Base-by-base conservation (phyloP, 1,140 invertebrate species). In the Zaprionus kolodkinae region DNA sequence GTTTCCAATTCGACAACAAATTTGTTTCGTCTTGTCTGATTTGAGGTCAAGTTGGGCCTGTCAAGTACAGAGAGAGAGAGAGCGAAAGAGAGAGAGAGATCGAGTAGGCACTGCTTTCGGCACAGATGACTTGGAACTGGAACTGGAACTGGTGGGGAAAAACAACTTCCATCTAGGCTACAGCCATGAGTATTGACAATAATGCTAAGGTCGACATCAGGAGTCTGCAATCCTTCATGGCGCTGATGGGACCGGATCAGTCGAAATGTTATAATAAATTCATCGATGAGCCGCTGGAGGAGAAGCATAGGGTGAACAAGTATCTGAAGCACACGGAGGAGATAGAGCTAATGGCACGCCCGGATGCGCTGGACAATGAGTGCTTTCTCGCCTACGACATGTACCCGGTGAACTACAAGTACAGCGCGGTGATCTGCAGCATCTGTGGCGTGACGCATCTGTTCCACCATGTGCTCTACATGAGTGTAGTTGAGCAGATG, bases 21-120 rank as follows among this genome's bases (percentile, higher is more conserved):
- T 35, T 35, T 6, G 33, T 35, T 50, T 64, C 17, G 66, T 40
- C 30, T 27, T 2, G 35, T 35, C 33, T 27, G 1, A 35, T 35
- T 72, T 59, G 50, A 50, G 66, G 75, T 85, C 81, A 87, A 79
- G 76, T 77, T 77, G 60, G 33, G 35, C 30, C 33, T 35, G 40
- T 15, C 40, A 45, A 6, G 15, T n/a, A 15, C 27, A 30, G 27
- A 30, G 27, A 30, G 27, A 30, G 27, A 30, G 25, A 27, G 25
- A 27, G 25, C 1, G 25, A 27, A 4, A 27, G 1, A 27, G 1
- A 1, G 27, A 4, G 15, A 2, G 6, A 65, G 3, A 21, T 21
- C 0, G 4, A 63, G 61, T 45, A 36, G 30, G 33, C 61, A n/a
- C 9, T 40, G 21, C 2, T 43, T 17, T 25, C 1, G 7, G 10